A percentile compares a stretch with the other conserved stretches of the same genome.
These are phyloP conservation scores for Sceloporus tristichus DNA, from an alignment of 2,113 vertebrate species.

Conservation along the genomic window DNA sequence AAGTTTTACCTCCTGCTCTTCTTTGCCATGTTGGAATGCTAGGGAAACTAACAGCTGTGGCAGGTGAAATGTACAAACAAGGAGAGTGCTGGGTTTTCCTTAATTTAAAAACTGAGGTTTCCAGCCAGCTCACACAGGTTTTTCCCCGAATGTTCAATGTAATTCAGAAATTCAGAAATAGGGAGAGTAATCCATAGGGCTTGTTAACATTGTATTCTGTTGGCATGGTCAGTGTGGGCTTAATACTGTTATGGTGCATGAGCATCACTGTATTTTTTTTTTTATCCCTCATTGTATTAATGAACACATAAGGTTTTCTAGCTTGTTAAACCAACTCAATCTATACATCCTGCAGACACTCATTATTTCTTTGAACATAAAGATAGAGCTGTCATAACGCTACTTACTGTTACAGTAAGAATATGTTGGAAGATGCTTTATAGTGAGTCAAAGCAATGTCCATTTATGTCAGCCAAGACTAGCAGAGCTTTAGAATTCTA, in stretches of 20 bases:
- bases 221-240: background rate
- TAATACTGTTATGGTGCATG: background rate
- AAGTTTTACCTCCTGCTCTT: background rate
- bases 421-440: constrained; percentile 11
- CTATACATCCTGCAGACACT: constrained; percentile 36
- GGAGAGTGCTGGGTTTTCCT: constrained; percentile 1
- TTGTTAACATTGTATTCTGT: constrained; percentile 17
- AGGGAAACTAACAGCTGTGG: constrained; percentile 7
- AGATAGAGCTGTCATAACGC: constrained; percentile 9
- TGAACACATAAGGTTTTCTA: background rate
- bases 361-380: constrained; percentile 28
- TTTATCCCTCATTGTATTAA: background rate
- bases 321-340: background rate
- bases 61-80: constrained; percentile 6
- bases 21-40: background rate
- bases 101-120: constrained; percentile 48
- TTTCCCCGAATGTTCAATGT: constrained; percentile 25
- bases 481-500: background rate
- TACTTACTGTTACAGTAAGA: constrained; percentile 14
- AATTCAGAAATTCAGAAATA: constrained; percentile 8
- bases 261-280: background rate
- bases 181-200: background rate
- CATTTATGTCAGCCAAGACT: background rate
- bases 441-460: constrained; percentile 1
- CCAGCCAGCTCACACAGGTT: background rate